These are phyloP conservation scores for Halcyon malimbica DNA, from an alignment of 2,113 vertebrate genomes.

Conservation along the genomic window DNA sequence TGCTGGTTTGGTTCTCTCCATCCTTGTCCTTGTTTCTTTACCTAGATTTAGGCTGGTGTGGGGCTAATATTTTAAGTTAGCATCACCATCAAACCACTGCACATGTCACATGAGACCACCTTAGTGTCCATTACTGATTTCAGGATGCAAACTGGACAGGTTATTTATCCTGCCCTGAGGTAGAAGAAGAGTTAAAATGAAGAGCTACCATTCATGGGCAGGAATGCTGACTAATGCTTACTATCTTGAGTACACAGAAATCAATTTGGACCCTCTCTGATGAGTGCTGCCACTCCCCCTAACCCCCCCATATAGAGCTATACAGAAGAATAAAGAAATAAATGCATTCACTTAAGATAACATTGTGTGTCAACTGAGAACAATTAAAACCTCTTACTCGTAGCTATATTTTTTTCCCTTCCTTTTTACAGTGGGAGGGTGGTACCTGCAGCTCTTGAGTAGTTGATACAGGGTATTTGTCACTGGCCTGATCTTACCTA, in stretches of 20 bases:
- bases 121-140: not conserved
- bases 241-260: not conserved
- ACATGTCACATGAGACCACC: not conserved
- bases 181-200: not conserved
- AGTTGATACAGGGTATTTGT: constrained; percentile 18
- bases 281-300: not conserved
- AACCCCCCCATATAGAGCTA: not conserved
- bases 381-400: constrained; percentile 43
- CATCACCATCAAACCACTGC: not conserved
- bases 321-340: constrained; percentile 8
- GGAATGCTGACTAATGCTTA: not conserved
- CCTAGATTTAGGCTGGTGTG: not conserved
- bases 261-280: constrained; percentile 23
- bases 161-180: not conserved
- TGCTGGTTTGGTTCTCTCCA: not conserved
- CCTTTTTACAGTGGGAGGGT: not conserved
- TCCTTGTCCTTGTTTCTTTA: not conserved
- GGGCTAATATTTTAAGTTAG: not conserved
- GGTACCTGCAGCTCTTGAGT: not conserved
- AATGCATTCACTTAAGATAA: constrained; percentile 10
- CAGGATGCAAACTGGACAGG: not conserved
- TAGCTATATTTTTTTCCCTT: not conserved
- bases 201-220: not conserved
- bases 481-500: constrained; percentile 24
- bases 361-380: constrained; percentile 36